A percentile compares a stretch with the other conserved stretches of the same genome.
These are phyloP conservation scores for Drosophila pandora DNA, from an alignment of 1,140 invertebrate genomes.

Conservation along the genomic window DNA sequence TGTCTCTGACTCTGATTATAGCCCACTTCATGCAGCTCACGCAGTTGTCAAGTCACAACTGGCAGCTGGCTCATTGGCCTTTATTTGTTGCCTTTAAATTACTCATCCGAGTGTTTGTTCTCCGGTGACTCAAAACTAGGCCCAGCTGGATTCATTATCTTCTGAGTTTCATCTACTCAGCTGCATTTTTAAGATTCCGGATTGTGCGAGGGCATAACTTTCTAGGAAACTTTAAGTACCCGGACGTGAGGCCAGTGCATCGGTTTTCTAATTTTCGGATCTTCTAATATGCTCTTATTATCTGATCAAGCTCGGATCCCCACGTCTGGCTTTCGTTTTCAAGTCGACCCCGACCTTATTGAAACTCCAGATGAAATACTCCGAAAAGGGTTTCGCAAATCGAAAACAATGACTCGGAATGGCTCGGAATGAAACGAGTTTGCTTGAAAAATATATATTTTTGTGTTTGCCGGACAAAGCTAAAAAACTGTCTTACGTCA, in stretches of 20 bases:
- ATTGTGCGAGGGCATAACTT: slow-evolving; percentile 61
- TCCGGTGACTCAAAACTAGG: slow-evolving; percentile 53
- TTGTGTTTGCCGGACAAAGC: slow-evolving; percentile 18
- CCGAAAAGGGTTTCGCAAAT: slow-evolving; percentile 63
- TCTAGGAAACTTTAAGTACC: slow-evolving; percentile 67
- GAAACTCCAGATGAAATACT: slow-evolving; percentile 28
- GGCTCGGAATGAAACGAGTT: slow-evolving; percentile 56
- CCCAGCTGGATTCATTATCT: slow-evolving; percentile 41
- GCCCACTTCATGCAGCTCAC: slow-evolving; percentile 69
- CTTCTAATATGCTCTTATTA: slow-evolving; percentile 69
- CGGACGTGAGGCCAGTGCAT: slow-evolving; percentile 65
- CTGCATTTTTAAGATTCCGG: slow-evolving; percentile 44
- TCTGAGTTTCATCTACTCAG: slow-evolving; percentile 42
- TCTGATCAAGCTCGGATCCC: slow-evolving; percentile 40
- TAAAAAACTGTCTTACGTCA: slow-evolving; percentile 56
- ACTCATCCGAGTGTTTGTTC: slow-evolving; percentile 44
- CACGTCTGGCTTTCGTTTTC: slow-evolving; percentile 72
- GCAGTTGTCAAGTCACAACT: slow-evolving; percentile 38
- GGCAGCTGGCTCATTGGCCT: slow-evolving; percentile 20
- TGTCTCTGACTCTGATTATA: slow-evolving; percentile 54
- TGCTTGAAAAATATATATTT: slow-evolving; percentile 9
- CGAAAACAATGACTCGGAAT: slow-evolving; percentile 54
- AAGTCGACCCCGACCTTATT: slow-evolving; percentile 57
- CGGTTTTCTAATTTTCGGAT: slow-evolving; percentile 74
- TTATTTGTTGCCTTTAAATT: slow-evolving; percentile 28